Conservation (phyloP, 2,888 invertebrate species). For the Drosophila subquinaria region DNA sequence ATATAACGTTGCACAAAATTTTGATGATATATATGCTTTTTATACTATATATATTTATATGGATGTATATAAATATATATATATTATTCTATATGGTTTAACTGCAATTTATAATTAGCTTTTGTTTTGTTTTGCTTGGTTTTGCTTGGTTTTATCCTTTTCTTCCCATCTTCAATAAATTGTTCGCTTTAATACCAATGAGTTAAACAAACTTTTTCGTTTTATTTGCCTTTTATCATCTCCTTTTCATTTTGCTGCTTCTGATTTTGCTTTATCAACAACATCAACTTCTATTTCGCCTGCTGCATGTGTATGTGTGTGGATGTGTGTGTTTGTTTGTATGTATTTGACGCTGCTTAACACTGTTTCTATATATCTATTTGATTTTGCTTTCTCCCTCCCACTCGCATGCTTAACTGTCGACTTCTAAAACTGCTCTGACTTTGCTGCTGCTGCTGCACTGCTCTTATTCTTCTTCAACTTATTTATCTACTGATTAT, state of each 20-base stretch:
- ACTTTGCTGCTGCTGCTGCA: conserved; percentile 32
- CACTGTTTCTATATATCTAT: conserved; percentile 32
- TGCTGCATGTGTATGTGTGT: conserved; percentile 2
- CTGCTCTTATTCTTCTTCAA: conserved; percentile 3
- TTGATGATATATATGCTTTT: conserved; percentile 54
- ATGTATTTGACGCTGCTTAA: conserved; percentile 27
- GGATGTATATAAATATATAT: conserved; percentile 32
- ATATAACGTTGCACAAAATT: conserved; percentile 77
- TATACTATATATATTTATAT: conserved; percentile 22
- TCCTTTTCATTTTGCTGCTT: neutral
- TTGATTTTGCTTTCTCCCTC: conserved; percentile 58
- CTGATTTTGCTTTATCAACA: conserved; percentile 2
- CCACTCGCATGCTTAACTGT: conserved; percentile 53
- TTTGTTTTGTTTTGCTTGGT: conserved; percentile 21
- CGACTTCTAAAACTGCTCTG: conserved; percentile 55
- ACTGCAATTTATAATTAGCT: conserved; percentile 59
- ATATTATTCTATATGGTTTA: conserved; percentile 56
- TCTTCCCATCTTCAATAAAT: conserved; percentile 10
- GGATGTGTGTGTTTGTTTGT: conserved; percentile 18
- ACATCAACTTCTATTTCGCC: neutral
- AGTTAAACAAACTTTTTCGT: conserved; percentile 38
- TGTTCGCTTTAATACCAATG: conserved; percentile 54
- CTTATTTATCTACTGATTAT: conserved; percentile 70
- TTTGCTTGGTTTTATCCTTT: too few relatives aligned
- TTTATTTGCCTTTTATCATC: neutral